Evolutionary conservation across 2,113 vertebrate species (phyloP).

Genomic region (Accipiter virgatus): DNA sequence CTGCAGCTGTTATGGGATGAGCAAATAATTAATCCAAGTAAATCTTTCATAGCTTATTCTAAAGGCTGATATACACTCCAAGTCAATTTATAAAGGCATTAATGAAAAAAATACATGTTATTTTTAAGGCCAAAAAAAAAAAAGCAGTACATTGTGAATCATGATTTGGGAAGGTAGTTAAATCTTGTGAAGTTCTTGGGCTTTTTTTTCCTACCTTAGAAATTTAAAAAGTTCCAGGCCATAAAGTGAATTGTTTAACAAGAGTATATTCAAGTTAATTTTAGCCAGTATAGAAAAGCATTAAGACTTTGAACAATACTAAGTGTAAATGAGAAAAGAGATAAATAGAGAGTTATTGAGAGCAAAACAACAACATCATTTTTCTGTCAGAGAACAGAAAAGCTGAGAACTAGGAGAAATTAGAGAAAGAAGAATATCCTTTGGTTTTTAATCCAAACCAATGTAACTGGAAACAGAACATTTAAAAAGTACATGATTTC

Average conservation of each 20-base stretch:
- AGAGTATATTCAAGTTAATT: not conserved
- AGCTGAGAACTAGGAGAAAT: not conserved
- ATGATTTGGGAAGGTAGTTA: not conserved
- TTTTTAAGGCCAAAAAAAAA: not conserved
- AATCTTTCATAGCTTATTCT: not conserved
- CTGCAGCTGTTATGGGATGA: not conserved
- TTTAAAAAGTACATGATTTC: not conserved
- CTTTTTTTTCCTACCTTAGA: not conserved
- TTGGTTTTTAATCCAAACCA: not conserved
- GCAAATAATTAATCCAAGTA: not conserved
- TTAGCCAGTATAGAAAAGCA: not conserved
- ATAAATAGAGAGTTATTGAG: not conserved
- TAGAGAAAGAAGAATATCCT: not conserved
- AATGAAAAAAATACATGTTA: not conserved
- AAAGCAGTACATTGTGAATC: not conserved
- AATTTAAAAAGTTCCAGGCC: not conserved
- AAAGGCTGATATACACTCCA: not conserved
- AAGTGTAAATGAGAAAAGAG: not conserved
- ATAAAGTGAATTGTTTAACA: not conserved
- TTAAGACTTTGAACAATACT: not conserved
- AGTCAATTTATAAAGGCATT: not conserved
- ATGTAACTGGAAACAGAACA: not conserved
- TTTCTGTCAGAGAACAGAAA: not conserved
- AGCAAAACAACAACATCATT: not conserved
- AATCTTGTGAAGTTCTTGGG: not conserved